These are phyloP conservation scores for Cecidostiba fungosa DNA, from an alignment of 2,888 invertebrate species.

Conservation along the genomic window DNA sequence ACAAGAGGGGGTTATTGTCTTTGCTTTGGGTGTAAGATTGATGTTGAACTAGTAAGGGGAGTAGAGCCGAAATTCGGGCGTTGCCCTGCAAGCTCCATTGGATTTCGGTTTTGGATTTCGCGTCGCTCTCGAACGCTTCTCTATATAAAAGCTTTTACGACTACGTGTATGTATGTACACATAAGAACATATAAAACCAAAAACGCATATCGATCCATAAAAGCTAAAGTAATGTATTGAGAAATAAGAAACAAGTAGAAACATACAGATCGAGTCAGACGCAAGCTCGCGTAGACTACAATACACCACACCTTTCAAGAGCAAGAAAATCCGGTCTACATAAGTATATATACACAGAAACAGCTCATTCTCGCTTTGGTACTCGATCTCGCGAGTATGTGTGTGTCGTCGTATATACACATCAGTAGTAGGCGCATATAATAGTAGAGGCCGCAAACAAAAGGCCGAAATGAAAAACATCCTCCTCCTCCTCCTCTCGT, in stretches of 20 bases:
- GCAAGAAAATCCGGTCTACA: too few relatives aligned
- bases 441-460: neutral
- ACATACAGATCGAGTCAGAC: neutral
- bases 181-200: too few relatives aligned
- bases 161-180: too few relatives aligned
- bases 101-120: neutral
- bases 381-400: neutral
- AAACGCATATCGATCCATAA: too few relatives aligned
- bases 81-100: neutral
- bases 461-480: conserved; percentile 29
- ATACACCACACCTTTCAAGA: too few relatives aligned
- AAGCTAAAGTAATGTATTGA: too few relatives aligned
- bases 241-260: too few relatives aligned
- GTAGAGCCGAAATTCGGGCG: neutral
- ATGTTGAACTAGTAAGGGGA: neutral
- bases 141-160: too few relatives aligned
- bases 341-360: neutral
- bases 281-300: too few relatives aligned
- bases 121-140: too few relatives aligned
- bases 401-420: too few relatives aligned
- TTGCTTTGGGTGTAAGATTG: neutral
- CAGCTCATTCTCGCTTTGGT: neutral
- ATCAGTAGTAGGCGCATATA: neutral
- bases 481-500: neutral
- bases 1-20: too few relatives aligned